Conservation (phyloP, 1,140 invertebrate species). For the Acromyrmex heyeri region DNA sequence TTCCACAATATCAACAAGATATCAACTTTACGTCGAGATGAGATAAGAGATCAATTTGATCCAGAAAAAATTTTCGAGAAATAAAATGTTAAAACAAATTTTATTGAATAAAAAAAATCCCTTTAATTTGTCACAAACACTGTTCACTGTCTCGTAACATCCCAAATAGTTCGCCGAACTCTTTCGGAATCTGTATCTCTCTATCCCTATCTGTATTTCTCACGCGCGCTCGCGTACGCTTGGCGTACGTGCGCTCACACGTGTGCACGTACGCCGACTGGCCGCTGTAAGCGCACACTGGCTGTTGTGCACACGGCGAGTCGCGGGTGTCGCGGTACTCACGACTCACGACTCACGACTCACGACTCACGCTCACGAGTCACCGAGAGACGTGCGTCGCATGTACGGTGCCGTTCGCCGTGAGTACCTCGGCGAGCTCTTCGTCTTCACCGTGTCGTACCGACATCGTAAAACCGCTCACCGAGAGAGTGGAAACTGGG, state of each 20-base stretch:
- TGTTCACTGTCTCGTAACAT: not conserved
- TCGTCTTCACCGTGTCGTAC: conserved; percentile 46
- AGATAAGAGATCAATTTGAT: not conserved
- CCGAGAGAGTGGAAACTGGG: conserved; percentile 23
- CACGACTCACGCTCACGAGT: conserved; percentile 58
- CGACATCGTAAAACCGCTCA: conserved; percentile 9
- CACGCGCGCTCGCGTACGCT: conserved; percentile 31
- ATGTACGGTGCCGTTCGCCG: conserved; percentile 68
- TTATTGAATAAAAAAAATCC: not conserved
- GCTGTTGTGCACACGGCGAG: conserved; percentile 22
- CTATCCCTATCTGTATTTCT: conserved; percentile 29
- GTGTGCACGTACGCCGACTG: conserved; percentile 73
- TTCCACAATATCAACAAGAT: not conserved
- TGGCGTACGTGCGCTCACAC: conserved; percentile 69
- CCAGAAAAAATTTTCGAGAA: not conserved
- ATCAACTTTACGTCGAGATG: too few relatives aligned
- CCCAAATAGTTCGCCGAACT: not conserved
- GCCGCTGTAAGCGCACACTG: not conserved
- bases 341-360: not conserved
- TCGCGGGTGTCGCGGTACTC: not conserved
- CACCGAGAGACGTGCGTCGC: conserved; percentile 68
- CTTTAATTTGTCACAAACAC: not conserved
- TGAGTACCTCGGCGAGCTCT: conserved; percentile 33
- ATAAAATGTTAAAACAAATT: not conserved
- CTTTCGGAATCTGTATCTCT: not conserved